A percentile compares a stretch with the other conserved stretches of the same genome.
Conservation (phyloP, 2,888 invertebrate species). For the Eudemis profundana region DNA sequence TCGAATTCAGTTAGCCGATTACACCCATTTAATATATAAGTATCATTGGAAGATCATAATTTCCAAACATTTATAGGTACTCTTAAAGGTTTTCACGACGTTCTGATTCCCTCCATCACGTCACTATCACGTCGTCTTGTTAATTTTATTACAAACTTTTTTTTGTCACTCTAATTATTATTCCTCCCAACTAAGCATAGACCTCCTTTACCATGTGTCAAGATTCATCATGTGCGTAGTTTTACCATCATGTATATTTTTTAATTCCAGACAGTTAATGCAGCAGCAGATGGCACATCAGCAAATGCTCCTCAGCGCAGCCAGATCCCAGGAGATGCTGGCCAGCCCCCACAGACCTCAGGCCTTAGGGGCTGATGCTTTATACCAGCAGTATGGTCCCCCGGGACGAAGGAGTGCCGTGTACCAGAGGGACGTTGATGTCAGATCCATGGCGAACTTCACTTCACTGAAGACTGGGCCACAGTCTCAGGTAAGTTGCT, state of each 20-base stretch:
- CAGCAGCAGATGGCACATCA: slow-evolving; percentile 82
- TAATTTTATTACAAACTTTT: no score
- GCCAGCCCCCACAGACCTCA: slow-evolving; percentile 72
- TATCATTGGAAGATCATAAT: no score
- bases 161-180: no score
- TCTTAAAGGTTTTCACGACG: no score
- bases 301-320: slow-evolving; percentile 79
- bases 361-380: slow-evolving; percentile 77
- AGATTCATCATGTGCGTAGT: no score
- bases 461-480: slow-evolving; percentile 77
- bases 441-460: slow-evolving; percentile 78
- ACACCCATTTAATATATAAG: no score
- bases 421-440: slow-evolving; percentile 78
- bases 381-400: slow-evolving; percentile 81
- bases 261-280: slow-evolving; percentile 68
- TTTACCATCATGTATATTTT: slow-evolving; percentile 20
- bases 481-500: slow-evolving; percentile 66
- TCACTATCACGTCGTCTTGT: no score
- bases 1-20: no score
- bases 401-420: slow-evolving; percentile 76
- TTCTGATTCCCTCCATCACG: no score
- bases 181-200: no score
- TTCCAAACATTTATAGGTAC: background rate
- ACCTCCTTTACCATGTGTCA: no score
- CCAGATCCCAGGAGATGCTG: slow-evolving; percentile 86